Base-by-base conservation (phyloP, 1,140 invertebrate species). In the Triops cancriformis region DNA sequence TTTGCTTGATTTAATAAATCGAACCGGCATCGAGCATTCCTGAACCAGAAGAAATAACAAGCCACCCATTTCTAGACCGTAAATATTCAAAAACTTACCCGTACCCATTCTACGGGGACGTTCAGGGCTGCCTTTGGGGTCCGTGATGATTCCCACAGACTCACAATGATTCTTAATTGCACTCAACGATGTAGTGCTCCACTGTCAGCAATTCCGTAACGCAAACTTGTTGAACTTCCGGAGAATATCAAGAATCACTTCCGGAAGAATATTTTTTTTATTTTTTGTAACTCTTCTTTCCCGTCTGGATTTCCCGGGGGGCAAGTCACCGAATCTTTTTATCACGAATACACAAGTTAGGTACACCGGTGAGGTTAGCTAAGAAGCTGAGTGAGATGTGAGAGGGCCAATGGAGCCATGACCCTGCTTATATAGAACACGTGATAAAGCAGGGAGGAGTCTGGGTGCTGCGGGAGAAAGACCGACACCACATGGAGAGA, bases 361-460 rank as follows among this genome's bases (percentile, higher is more conserved):
- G 2, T 37, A 37, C 31, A 37, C 31, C 2, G 31, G 51, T 64
- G 51, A 64, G 51, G 51, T 64, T 64, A 64, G 51, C 51, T 64
- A 64, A 64, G 51, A 64, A 64, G 51, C 51, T 64, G 51, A 64
- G 51, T 64, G 51, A 64, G 51, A 64, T 64, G 51, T 64, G 51
- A 64, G 51, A 64, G 51, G 23, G 51, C 51, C 51, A 64, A 64
- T 64, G n/a, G 51, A 64, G 51, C 51, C 51, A 64, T 64, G 51
- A 23, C 51, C 51, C 51, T 64, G 51, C 51, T 64, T 64, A 64
- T 64, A 64, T 64, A 64, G 51, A 64, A 64, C 51, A 64, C 51
- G 51, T 64, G 51, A 64, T 64, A 64, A 64, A 64, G 51, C 51
- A 64, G 51, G 51, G 51, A 64, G 51, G 51, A 23, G 51, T 64